These are phyloP conservation scores for Amazona guildingii DNA, from an alignment of 2,113 vertebrate species.

Conservation along the genomic window DNA sequence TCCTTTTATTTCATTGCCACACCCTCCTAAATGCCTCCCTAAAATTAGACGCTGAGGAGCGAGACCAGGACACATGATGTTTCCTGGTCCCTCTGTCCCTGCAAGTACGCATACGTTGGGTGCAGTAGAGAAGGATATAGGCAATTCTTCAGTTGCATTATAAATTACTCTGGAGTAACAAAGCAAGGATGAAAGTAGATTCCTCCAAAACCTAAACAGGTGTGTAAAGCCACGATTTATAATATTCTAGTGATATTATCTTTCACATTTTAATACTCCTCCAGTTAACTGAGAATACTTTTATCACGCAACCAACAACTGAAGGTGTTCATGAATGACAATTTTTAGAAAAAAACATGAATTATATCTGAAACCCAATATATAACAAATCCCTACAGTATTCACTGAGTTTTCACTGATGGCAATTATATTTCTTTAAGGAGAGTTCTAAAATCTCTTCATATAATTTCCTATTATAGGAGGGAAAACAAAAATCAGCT, in stretches of 20 bases:
- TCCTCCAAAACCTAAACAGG: neutral
- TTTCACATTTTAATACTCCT: slow-evolving; percentile 8
- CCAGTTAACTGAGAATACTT: neutral
- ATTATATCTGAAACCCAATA: neutral
- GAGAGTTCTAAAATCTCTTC: neutral
- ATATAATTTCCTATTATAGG: neutral
- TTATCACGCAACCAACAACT: neutral
- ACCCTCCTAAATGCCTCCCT: neutral
- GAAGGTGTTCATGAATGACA: neutral
- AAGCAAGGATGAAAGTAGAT: neutral
- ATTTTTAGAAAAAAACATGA: neutral
- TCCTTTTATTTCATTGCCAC: neutral
- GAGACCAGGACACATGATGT: neutral
- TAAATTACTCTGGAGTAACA: neutral
- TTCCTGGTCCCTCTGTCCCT: neutral
- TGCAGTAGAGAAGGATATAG: neutral
- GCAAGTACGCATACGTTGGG: fast-evolving
- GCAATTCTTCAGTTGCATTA: neutral
- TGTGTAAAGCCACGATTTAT: neutral
- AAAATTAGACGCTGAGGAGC: neutral
- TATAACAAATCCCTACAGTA: neutral
- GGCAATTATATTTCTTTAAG: neutral
- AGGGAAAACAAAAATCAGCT: neutral
- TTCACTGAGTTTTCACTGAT: neutral
- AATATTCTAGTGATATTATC: neutral